A percentile compares a stretch with the other conserved stretches of the same genome.
phyloP scores from a whole-genome alignment of 2,113 vertebrate species.

The Corvus moneduloides region DNA sequence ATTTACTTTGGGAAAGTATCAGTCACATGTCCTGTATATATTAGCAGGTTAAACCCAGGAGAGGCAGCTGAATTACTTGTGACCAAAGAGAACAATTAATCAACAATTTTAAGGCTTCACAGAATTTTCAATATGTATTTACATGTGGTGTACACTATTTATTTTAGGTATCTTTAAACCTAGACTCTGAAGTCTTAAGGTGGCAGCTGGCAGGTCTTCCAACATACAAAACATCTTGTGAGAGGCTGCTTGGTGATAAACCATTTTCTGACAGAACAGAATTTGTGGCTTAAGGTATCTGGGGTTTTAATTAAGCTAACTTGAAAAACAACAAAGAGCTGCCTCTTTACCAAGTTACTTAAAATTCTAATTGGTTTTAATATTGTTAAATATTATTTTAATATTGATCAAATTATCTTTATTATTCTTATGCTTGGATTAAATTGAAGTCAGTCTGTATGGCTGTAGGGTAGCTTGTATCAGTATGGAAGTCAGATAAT shows the following conservation, averaged over 20 bases:
- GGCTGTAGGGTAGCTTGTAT: not conserved
- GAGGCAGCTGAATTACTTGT: not conserved
- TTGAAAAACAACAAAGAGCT: not conserved
- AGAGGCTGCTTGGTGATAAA: not conserved
- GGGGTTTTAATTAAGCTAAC: not conserved
- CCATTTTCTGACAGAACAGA: not conserved
- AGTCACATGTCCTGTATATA: not conserved
- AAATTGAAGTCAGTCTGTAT: not conserved
- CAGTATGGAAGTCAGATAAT: not conserved
- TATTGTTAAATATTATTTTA: not conserved
- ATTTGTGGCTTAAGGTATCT: not conserved
- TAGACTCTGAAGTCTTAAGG: conserved; percentile 28
- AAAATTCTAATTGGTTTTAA: not conserved
- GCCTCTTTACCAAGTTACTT: not conserved
- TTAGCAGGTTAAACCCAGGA: conserved; percentile 15
- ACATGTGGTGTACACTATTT: not conserved
- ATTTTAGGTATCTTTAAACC: conserved; percentile 33
- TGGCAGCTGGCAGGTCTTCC: not conserved
- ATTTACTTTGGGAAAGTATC: conserved; percentile 28
- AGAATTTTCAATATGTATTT: conserved; percentile 42
- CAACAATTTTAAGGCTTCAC: not conserved
- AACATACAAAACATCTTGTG: not conserved
- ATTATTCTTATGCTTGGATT: not conserved
- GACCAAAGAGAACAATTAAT: conserved; percentile 21
- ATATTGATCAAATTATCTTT: not conserved